Evolutionary conservation across 30 jellyfish, hydroid and myxozoan species (phyloP), one percentile per base, ranked within the genome.

Genomic region (Phacellophora camtschatica): DNA sequence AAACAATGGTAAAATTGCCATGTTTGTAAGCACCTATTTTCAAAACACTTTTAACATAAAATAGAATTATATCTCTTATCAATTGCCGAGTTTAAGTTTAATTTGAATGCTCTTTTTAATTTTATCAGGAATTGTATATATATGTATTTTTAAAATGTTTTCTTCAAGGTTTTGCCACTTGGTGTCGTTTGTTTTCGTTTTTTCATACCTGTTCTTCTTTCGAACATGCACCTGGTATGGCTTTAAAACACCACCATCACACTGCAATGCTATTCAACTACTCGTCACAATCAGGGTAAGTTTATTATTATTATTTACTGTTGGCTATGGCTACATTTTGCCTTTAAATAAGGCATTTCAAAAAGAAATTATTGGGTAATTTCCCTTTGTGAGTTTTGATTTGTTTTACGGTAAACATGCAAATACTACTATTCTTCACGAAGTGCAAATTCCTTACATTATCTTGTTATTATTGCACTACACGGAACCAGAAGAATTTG

Each of bases 181-280:
- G 53, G 95, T 84, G 43, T 92, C 98, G 3, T 92, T 92, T 45
- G 71, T 80, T 19, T 92, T 20, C 30, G 95, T 82, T 31, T 92
- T 92, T 92, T 97, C 95, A 5, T 92, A 92, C 66, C 66, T 92
- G 57, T 79, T 92, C 85, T 85, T 92, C 92, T 92, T 92, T 31
- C 87, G 98, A 58, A 92, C 96, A 22, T 92, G 96, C 57, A 53
- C 84, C 0, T 76, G 95, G 90, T 82, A 46, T 85, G 98, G 98
- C 11, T 81, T 78, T 49, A 82, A 74, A 19, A 58, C 72, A 19
- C 96, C 98, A 2, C 95, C 96, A 0, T 53, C 88, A 25, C 98
- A 92, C 28, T 92, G 97, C 79, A 92, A 92, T 86, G 98, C 98
- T 24, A 85, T 92, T 29, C 98, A 92, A 56, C 88, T 92, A 15